Evolutionary conservation across 1,140 invertebrate species (phyloP), one percentile per base, ranked within the genome.

Genomic region (Agrilus planipennis): DNA sequence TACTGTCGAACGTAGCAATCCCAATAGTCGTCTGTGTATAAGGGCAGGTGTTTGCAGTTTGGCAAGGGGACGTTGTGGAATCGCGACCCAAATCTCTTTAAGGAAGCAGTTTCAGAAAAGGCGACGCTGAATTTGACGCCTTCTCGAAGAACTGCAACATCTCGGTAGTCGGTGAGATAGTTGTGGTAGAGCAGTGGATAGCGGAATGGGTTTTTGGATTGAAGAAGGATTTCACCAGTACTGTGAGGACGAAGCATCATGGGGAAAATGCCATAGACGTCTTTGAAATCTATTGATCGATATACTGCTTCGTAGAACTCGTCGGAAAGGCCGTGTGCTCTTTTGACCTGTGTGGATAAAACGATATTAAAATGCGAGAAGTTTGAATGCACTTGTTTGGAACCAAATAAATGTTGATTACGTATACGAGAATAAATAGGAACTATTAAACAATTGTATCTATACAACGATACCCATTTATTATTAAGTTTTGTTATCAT

Each of bases 101-200:
- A 73, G 0, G 78, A 77, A 41, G 71, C 63, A 0, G 80, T 84
- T 53, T 84, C 75, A 0, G 74, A 78, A n/a, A 88, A 70, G 0
- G 85, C 84, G 2, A 92, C 58, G 0, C 81, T 80, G 0, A 84
- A 79, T 59, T 90, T 91, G 1, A 89, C 81, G 12, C 87, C 87
- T 65, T 90, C 84, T 30, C 84, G 65, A 23, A 90, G 53, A 0
- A 86, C 81, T 15, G 75, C 65, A 0, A 89, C 77, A 48, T 90
- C 87, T 18, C 84, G 75, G 0, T 77, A 79, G 63, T 89, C 75
- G 0, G 83, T 84, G 20, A 93, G 63, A 54, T 93, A 93, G 54
- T 91, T 92, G 49, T 92, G 88, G 50, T 86, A 82, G 39, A 96
- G 71, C 3, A 89, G 58, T 0, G 92, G 92, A 61, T 89, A 83